Percentiles rank a stretch among this genome's conserved stretches.
Evolutionary conservation across 1,140 invertebrate genomes (phyloP).

Genomic region (Papilio glaucus): DNA sequence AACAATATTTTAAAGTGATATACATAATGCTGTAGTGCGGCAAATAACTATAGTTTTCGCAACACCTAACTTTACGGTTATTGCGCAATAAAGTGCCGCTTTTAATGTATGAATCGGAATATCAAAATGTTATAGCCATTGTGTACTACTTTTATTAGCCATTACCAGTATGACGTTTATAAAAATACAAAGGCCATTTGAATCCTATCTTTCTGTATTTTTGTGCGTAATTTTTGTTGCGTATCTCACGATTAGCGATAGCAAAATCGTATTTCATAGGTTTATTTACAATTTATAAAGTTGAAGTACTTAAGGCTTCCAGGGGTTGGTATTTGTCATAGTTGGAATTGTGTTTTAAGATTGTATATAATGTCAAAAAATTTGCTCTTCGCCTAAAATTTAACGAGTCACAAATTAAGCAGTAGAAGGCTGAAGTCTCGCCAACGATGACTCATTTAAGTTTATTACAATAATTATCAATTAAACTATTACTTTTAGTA

Average conservation of each 20-base stretch:
- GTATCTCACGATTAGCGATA: background rate
- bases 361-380: too few relatives aligned
- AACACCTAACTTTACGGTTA: constrained; percentile 51
- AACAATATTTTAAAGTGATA: constrained; percentile 25
- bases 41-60: constrained; percentile 45
- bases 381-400: too few relatives aligned
- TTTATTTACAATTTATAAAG: too few relatives aligned
- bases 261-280: background rate
- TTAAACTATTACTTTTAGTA: too few relatives aligned
- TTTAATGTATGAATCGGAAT: constrained; percentile 41
- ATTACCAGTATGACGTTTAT: constrained; percentile 32
- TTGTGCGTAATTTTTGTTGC: constrained; percentile 8
- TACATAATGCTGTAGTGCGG: constrained; percentile 17
- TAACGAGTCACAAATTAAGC: too few relatives aligned
- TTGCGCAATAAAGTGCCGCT: constrained; percentile 40
- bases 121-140: constrained; percentile 38
- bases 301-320: too few relatives aligned
- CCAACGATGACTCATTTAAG: too few relatives aligned
- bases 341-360: too few relatives aligned
- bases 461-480: too few relatives aligned
- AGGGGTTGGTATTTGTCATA: too few relatives aligned
- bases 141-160: constrained; percentile 39
- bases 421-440: too few relatives aligned
- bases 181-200: constrained; percentile 24
- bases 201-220: constrained; percentile 24